Evolutionary conservation across 2,888 invertebrate genomes (phyloP), one percentile per base, ranked within the genome.

Genomic region (Erebia aethiops): DNA sequence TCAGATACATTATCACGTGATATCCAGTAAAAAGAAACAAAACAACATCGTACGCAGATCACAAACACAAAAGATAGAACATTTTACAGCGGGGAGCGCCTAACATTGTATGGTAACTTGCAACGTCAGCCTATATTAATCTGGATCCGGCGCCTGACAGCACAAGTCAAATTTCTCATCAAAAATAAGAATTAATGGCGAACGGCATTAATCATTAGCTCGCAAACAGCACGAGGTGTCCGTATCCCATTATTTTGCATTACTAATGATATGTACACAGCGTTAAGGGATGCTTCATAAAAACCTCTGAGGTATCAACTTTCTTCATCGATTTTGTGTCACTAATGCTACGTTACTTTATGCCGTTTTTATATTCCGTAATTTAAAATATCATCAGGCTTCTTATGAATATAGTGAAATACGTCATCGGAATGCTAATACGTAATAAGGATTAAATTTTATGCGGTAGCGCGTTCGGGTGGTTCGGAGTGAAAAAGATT

Each of bases 181-280:
- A 92, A 91, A 92, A 92, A 93, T 93, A 92, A 91, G 92, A 92
- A 93, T 93, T 93, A 92, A 93, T 92, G 92, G 87, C 82, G 88
- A 89, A 86, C 87, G 85, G 87, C 92, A 93, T 93, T 92, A 93
- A 93, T 93, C 92, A 93, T 90, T 87, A 85, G 87, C 90, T 85
- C 81, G 90, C 92, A 93, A 92, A 92, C 90, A 88, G 92, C 92
- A 91, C 89, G 92, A 92, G 92, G 93, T 93, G 91, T 93, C 90
- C 82, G 91, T 90, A 89, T 91, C 92, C 91, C 92, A 93, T 93
- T 93, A 93, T 93, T 93, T 93, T 90, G 92, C 92, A 91, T 92
- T 93, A 93, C 93, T 92, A 93, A 93, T 93, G 92, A 92, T 92
- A 93, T 92, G 91, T 89, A 90, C 86, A 88, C 86, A 84, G 78